These are phyloP conservation scores for Malurus leucopterus DNA, from an alignment of 2,797 vertebrate genomes.

Conservation along the genomic window DNA sequence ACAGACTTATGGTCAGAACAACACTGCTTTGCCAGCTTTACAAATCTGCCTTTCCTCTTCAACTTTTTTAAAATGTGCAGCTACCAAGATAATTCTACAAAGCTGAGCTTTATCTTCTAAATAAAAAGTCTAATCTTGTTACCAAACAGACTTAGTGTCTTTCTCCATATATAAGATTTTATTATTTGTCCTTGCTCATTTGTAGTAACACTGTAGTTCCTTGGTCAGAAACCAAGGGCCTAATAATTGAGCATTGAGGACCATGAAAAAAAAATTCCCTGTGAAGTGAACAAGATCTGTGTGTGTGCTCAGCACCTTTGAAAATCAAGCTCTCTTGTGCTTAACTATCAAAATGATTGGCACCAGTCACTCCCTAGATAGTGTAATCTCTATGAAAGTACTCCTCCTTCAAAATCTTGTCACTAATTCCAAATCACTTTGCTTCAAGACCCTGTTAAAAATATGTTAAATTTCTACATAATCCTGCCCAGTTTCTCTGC, in stretches of 20 bases:
- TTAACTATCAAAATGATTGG: slow-evolving; percentile 43
- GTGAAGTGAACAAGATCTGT: slow-evolving; percentile 5
- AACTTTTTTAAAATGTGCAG: neutral
- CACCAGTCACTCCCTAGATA: neutral
- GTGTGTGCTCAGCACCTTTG: slow-evolving; percentile 13
- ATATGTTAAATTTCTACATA: slow-evolving; percentile 17
- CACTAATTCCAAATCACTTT: slow-evolving; percentile 32
- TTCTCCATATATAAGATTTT: neutral
- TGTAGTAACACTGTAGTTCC: neutral
- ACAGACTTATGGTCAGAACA: neutral
- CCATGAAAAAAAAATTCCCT: neutral
- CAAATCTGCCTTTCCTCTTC: neutral
- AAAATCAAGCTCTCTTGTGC: slow-evolving; percentile 1
- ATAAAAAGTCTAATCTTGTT: neutral
- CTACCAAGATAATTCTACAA: neutral
- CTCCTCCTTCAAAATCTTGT: slow-evolving; percentile 36
- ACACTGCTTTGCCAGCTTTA: neutral
- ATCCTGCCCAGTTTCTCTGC: neutral
- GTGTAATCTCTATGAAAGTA: slow-evolving; percentile 6
- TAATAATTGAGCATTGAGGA: neutral
- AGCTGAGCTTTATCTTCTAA: neutral
- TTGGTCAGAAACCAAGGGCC: neutral
- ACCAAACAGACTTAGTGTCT: neutral
- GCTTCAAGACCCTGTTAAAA: slow-evolving; percentile 24
- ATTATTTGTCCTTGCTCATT: neutral